Percentiles rank a stretch among this genome's conserved stretches.
Conservation (phyloP, 2,113 vertebrate species). For the Elaphurus davidianus region DNA sequence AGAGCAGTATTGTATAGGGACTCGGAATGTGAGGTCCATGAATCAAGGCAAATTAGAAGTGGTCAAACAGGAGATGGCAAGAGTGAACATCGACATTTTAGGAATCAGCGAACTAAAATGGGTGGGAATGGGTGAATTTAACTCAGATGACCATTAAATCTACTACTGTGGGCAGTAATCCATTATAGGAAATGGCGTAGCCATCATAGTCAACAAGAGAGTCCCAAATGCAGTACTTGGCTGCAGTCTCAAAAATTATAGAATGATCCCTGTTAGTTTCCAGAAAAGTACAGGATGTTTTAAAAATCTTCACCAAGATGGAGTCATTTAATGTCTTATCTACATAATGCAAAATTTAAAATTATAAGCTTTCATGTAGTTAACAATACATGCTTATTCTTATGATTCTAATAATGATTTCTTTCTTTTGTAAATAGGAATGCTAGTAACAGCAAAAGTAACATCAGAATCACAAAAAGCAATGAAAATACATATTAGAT, state of each 20-base stretch:
- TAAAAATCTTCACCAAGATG: neutral
- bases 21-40: neutral
- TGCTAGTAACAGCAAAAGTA: neutral
- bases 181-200: neutral
- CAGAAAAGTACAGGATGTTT: neutral
- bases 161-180: neutral
- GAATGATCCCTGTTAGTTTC: neutral
- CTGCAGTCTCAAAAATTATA: neutral
- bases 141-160: neutral
- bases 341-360: neutral
- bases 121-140: neutral
- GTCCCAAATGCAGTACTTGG: neutral
- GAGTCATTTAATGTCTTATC: neutral
- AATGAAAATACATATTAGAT: neutral
- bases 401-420: neutral
- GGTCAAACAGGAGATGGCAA: neutral
- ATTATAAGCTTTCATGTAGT: neutral
- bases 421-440: neutral
- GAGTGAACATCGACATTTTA: rapidly evolving
- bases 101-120: neutral
- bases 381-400: neutral
- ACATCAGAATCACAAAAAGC: neutral
- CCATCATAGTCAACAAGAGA: neutral
- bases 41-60: neutral
- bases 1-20: neutral